phyloP scores from a whole-genome alignment of 2,888 invertebrate genomes.

The Nipponacmea schrenckii region DNA sequence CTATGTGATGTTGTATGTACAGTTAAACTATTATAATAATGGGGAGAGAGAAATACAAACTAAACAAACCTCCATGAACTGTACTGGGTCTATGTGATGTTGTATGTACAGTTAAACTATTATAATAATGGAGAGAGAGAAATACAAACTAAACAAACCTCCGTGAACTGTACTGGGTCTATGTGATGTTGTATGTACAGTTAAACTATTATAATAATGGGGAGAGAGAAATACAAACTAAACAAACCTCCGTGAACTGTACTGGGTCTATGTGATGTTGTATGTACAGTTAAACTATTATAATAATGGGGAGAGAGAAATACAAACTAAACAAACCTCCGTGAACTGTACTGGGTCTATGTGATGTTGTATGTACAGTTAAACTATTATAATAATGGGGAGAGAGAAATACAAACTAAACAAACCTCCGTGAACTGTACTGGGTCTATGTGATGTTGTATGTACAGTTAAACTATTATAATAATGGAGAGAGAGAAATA shows the following conservation, averaged over 20 bases:
- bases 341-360: slow-evolving; percentile 37
- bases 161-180: slow-evolving; percentile 41
- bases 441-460: slow-evolving; percentile 32
- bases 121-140: slow-evolving; percentile 28
- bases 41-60: not conserved
- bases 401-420: not conserved
- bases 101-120: slow-evolving; percentile 40
- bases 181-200: slow-evolving; percentile 31
- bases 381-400: slow-evolving; percentile 40
- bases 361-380: slow-evolving; percentile 33
- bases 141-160: slow-evolving; percentile 30
- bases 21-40: slow-evolving; percentile 44
- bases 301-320: slow-evolving; percentile 23
- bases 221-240: not conserved
- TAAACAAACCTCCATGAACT: slow-evolving; percentile 41
- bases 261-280: slow-evolving; percentile 31
- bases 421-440: slow-evolving; percentile 44
- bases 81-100: slow-evolving; percentile 33
- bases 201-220: slow-evolving; percentile 42
- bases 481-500: slow-evolving; percentile 17
- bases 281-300: slow-evolving; percentile 42
- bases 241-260: slow-evolving; percentile 44
- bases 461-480: slow-evolving; percentile 43
- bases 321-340: slow-evolving; percentile 36
- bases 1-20: slow-evolving; percentile 30